Conservation (phyloP, 1,140 invertebrate genomes). For the Neodiprion lecontei region DNA sequence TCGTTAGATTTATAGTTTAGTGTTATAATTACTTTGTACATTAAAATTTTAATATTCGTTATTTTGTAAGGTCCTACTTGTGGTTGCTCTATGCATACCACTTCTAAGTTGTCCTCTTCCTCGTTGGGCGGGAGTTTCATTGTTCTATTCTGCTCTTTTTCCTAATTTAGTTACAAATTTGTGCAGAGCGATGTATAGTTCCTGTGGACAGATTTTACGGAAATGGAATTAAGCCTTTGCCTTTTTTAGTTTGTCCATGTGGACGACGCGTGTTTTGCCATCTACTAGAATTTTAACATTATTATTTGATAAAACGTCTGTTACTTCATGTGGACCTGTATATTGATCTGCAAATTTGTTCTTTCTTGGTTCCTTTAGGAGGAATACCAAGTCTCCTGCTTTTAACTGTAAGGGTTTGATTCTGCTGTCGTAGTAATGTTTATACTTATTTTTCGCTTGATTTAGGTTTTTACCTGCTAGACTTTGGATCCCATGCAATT, state of each 20-base stretch:
- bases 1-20: too few species aligned
- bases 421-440: conserved; percentile 21
- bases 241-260: neutral
- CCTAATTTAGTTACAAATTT: too few species aligned
- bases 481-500: neutral
- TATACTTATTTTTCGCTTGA: neutral
- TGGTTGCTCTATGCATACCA: too few species aligned
- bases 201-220: too few species aligned
- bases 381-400: conserved; percentile 20
- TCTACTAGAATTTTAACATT: conserved; percentile 17
- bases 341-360: conserved; percentile 16
- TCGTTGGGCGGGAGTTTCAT: too few species aligned
- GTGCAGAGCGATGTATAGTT: too few species aligned
- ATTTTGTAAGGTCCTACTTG: too few species aligned
- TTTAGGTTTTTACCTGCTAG: conserved; percentile 13
- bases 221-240: too few species aligned
- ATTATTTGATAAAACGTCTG: conserved; percentile 10
- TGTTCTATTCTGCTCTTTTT: too few species aligned
- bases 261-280: conserved; percentile 10
- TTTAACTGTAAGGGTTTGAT: conserved; percentile 15
- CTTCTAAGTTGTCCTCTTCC: too few species aligned
- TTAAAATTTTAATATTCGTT: too few species aligned
- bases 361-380: conserved; percentile 18
- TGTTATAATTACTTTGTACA: too few species aligned
- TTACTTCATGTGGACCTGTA: conserved; percentile 14